phyloP scores from a whole-genome alignment of 1,140 invertebrate species.

The Drosophila bipectinata region DNA sequence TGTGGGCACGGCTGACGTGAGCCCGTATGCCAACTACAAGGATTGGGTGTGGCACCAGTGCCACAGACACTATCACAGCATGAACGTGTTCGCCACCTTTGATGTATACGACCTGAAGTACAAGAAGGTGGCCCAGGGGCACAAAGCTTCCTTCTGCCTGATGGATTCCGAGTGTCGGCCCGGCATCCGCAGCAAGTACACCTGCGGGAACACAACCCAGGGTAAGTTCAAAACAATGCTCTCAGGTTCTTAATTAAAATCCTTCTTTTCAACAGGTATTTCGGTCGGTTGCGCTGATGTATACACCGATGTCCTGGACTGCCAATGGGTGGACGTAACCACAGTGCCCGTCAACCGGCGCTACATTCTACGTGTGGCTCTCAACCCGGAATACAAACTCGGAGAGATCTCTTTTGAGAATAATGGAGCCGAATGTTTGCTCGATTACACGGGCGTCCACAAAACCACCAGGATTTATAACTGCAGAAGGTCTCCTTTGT shows the following conservation, averaged over 20 bases:
- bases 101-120: slow-evolving; percentile 92
- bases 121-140: slow-evolving; percentile 94
- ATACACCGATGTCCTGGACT: slow-evolving; percentile 96
- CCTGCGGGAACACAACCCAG: slow-evolving; percentile 96
- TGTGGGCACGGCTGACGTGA: slow-evolving; percentile 94
- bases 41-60: slow-evolving; percentile 99
- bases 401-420: slow-evolving; percentile 95
- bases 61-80: slow-evolving; percentile 98
- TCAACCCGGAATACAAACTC: slow-evolving; percentile 90
- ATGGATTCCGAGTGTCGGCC: slow-evolving; percentile 95
- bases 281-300: slow-evolving; percentile 97
- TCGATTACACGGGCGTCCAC: slow-evolving; percentile 88
- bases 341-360: slow-evolving; percentile 93
- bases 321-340: slow-evolving; percentile 98
- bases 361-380: slow-evolving; percentile 91
- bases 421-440: slow-evolving; percentile 93
- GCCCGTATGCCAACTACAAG: slow-evolving; percentile 93
- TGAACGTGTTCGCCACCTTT: slow-evolving; percentile 98
- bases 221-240: slow-evolving; percentile 75
- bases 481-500: slow-evolving; percentile 88
- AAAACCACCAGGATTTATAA: slow-evolving; percentile 89
- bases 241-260: slow-evolving; percentile 12
- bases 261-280: slow-evolving; percentile 87
- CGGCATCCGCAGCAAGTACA: slow-evolving; percentile 90
- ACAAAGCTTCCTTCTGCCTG: slow-evolving; percentile 98